Evolutionary conservation across 2,113 vertebrate species (phyloP).

Genomic region (Grammomys surdaster): DNA sequence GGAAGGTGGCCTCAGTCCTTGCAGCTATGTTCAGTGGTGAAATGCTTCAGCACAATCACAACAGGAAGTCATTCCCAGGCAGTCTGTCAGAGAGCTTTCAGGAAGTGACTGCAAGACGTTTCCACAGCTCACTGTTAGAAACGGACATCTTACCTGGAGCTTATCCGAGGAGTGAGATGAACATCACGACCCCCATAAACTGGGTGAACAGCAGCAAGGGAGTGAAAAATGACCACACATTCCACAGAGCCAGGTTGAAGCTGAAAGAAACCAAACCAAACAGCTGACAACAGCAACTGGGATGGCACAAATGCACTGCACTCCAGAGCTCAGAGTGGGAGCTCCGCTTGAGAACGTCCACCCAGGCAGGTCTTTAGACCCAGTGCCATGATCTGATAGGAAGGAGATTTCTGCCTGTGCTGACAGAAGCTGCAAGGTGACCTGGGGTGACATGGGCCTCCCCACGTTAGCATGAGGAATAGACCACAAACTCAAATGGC

Average conservation of each 20-base stretch:
- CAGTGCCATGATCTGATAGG: accelerated
- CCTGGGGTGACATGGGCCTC: not conserved
- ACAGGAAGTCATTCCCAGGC: not conserved
- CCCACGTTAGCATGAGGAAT: not conserved
- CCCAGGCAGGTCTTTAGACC: not conserved
- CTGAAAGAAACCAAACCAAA: conserved; percentile 84
- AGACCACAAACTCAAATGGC: not conserved
- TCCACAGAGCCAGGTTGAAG: conserved; percentile 96
- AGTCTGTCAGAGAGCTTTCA: not conserved
- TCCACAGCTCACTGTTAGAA: not conserved
- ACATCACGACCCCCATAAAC: conserved; percentile 98
- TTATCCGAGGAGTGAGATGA: conserved; percentile 95
- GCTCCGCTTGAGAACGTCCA: not conserved
- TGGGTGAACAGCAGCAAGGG: conserved; percentile 95
- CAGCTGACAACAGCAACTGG: accelerated
- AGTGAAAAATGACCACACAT: conserved; percentile 96
- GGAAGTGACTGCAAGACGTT: not conserved
- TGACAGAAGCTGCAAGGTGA: too few relatives aligned
- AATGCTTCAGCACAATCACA: not conserved
- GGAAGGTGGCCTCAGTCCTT: not conserved
- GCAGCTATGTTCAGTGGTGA: accelerated
- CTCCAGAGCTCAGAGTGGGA: not conserved
- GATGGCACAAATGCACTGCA: accelerated
- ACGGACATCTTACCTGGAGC: conserved; percentile 85
- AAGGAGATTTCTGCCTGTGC: not conserved